Conservation (phyloP, 35 echinoderm and acorn worm species). For the Antedon bifida region DNA sequence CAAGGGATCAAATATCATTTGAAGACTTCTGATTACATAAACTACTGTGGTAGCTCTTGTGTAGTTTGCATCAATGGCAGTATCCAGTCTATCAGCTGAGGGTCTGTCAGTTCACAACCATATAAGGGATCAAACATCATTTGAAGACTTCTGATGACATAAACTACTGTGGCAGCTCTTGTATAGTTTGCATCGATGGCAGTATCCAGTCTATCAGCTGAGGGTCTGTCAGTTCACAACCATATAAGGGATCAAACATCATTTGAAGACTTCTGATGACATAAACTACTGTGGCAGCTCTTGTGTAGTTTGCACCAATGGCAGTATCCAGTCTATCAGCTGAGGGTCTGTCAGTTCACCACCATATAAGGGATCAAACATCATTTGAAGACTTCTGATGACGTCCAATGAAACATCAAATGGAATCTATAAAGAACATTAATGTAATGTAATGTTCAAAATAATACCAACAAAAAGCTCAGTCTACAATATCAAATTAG, state of each 20-base stretch:
- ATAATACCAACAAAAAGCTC: background rate
- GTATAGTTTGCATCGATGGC: background rate
- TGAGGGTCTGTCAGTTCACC: conserved; percentile 57
- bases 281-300: background rate
- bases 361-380: conserved; percentile 81
- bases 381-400: conserved; percentile 6
- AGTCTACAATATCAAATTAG: background rate
- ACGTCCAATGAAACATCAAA: conserved; percentile 62
- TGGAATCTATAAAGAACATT: conserved; percentile 50
- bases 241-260: conserved; percentile 87
- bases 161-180: no score
- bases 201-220: conserved; percentile 58
- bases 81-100: conserved; percentile 60
- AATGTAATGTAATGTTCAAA: background rate
- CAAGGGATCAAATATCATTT: conserved; percentile 95
- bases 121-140: conserved; percentile 81
- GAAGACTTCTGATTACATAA: conserved; percentile 33
- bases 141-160: conserved; percentile 49
- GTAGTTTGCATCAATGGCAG: conserved; percentile 16
- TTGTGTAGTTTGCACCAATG: conserved; percentile 15
- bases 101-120: conserved; percentile 55
- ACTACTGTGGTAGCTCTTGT: background rate
- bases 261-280: conserved; percentile 60
- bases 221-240: conserved; percentile 48
- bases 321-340: conserved; percentile 47